Evolutionary conservation across 1,140 invertebrate genomes (phyloP).

Genomic region (Dendrolimus kikuchii): DNA sequence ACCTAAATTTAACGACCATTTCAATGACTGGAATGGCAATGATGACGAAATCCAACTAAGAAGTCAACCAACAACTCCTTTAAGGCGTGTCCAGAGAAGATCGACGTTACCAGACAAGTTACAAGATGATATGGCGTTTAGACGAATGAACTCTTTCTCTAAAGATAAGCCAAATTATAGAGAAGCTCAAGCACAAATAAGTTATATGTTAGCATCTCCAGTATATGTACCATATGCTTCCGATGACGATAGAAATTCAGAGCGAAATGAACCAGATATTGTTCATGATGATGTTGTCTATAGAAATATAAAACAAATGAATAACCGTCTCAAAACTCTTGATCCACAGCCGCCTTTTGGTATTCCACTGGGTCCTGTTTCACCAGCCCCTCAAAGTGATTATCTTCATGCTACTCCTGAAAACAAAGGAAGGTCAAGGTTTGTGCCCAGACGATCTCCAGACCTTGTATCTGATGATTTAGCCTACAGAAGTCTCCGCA

Average conservation of each 20-base stretch:
- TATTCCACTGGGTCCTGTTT: conserved; percentile 87
- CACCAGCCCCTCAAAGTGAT: conserved; percentile 82
- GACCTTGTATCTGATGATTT: conserved; percentile 90
- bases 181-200: conserved; percentile 75
- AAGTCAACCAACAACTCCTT: conserved; percentile 58
- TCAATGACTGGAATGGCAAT: conserved; percentile 67
- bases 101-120: conserved; percentile 75
- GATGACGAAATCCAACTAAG: conserved; percentile 54
- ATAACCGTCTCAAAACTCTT: conserved; percentile 78
- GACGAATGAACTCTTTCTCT: conserved; percentile 77
- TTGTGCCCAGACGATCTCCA: conserved; percentile 79
- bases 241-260: conserved; percentile 65
- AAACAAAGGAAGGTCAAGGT: conserved; percentile 73
- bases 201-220: conserved; percentile 83
- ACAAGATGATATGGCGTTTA: conserved; percentile 86
- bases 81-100: conserved; percentile 44
- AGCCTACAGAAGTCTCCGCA: conserved; percentile 86
- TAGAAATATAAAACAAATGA: conserved; percentile 83
- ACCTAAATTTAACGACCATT: conserved; percentile 57
- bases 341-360: conserved; percentile 92
- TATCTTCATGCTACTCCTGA: conserved; percentile 85
- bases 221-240: conserved; percentile 67
- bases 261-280: conserved; percentile 83
- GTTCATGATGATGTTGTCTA: conserved; percentile 88
- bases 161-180: conserved; percentile 69